Percentiles rank a stretch among this genome's conserved stretches.
These are phyloP conservation scores for Scotopteryx bipunctaria DNA, from an alignment of 2,888 invertebrate genomes.

Conservation along the genomic window DNA sequence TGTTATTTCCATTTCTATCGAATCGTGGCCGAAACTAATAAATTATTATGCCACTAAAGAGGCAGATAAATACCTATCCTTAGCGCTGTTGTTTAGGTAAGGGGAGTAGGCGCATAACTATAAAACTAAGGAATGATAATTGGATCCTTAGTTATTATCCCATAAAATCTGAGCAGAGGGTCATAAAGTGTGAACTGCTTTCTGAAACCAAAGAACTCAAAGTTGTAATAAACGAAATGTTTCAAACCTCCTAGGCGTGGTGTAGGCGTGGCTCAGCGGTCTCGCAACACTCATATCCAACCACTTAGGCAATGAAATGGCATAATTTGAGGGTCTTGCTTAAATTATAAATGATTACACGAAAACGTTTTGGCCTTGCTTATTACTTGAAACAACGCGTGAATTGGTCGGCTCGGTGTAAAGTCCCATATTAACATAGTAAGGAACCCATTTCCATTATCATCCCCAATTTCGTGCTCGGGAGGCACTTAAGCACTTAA, in stretches of 20 bases:
- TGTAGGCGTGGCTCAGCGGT: neutral
- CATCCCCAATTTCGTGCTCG: conserved; percentile 81
- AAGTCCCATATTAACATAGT: conserved; percentile 78
- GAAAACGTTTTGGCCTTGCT: conserved; percentile 50
- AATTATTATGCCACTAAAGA: conserved; percentile 55
- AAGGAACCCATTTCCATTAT: conserved; percentile 80
- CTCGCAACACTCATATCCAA: neutral
- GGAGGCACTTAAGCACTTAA: conserved; percentile 82
- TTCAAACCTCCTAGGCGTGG: neutral
- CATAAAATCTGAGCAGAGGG: conserved; percentile 40
- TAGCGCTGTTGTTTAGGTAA: conserved; percentile 9
- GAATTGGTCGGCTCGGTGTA: conserved; percentile 64
- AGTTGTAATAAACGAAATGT: conserved; percentile 6
- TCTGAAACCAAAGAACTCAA: conserved; percentile 29
- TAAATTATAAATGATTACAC: conserved; percentile 50
- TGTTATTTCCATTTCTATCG: conserved; percentile 76
- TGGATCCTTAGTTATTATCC: conserved; percentile 48
- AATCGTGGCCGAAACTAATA: conserved; percentile 60
- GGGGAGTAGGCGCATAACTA: conserved; percentile 46
- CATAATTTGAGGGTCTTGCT: conserved; percentile 46
- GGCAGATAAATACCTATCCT: conserved; percentile 33
- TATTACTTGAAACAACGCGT: conserved; percentile 65
- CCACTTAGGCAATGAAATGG: conserved; percentile 37
- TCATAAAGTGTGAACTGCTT: conserved; percentile 38
- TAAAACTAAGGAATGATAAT: conserved; percentile 59